Evolutionary conservation across 2,797 vertebrate genomes (phyloP), one percentile per base, ranked within the genome.

Genomic region (Enoplosus armatus): DNA sequence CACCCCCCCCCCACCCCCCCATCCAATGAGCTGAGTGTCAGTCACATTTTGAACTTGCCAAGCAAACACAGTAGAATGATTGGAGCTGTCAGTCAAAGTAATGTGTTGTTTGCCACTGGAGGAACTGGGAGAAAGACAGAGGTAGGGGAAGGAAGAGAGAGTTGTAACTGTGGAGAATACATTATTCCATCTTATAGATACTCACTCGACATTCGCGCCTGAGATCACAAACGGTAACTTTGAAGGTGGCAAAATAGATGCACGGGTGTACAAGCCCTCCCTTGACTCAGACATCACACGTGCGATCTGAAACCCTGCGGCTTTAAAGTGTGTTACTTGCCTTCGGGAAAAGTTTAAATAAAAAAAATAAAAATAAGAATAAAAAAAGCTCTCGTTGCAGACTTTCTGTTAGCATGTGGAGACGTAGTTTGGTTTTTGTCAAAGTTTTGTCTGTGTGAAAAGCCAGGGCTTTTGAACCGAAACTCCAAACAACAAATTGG

Each of bases 41-140:
- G 77, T 94, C 92, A 89, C 86, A 92, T 90, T 91, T 85, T 89
- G 85, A 91, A 93, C 93, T 91, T 93, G 91, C 90, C 86, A 79
- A 87, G 90, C 87, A 92, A 93, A 94, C 91, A 92, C 84, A 82
- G 86, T 48, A 62, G 82, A 90, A 89, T 94, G 90, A 95, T 93
- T 94, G 92, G 85, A 85, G 92, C 86, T 93, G 94, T 93, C 93
- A 93, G 61, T 94, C 93, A 88, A 84, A 87, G 77, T 86, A 92
- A 93, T 92, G 88, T 87, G 90, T 76, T 90, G 82, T 90, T 89
- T 94, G 89, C 68, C 82, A 87, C 85, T 37, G 80, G 82, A 71
- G 83, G 41, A 83, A 84, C 59, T 60, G 58, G 58, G 78, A 77
- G 75, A 63, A 43, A 68, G 72, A 79, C 22, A 24, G 84, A 68